Conservation (phyloP, 2,113 vertebrate genomes). For the Vidua macroura region DNA sequence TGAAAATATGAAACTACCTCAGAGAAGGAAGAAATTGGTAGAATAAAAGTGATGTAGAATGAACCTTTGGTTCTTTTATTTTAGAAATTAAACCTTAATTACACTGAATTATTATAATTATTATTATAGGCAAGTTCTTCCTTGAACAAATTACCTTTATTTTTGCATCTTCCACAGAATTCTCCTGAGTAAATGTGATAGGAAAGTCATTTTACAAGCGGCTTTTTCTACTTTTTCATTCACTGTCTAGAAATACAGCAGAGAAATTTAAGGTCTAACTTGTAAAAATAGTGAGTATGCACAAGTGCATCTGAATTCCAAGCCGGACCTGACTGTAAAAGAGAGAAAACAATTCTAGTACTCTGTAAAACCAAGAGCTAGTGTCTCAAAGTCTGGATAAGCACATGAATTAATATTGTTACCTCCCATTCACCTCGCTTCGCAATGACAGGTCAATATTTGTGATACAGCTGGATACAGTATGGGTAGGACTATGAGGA, state of each 20-base stretch:
- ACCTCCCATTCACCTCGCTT: not conserved
- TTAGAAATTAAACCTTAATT: not conserved
- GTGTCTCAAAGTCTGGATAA: not conserved
- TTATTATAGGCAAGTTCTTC: not conserved
- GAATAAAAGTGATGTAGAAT: not conserved
- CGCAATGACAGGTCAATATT: constrained; percentile 26
- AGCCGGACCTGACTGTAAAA: not conserved
- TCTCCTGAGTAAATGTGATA: not conserved
- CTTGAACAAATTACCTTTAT: not conserved
- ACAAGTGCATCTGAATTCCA: not conserved
- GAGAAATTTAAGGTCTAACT: not conserved
- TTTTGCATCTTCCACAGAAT: not conserved
- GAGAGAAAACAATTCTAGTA: not conserved
- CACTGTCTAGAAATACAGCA: not conserved
- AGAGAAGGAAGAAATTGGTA: not conserved
- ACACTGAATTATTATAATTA: not conserved
- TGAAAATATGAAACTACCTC: not conserved
- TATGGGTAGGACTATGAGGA: not conserved
- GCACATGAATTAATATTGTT: not conserved
- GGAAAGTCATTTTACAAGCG: not conserved
- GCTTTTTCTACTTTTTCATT: not conserved
- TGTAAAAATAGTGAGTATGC: not conserved
- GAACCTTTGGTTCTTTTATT: not conserved
- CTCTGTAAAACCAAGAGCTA: not conserved
- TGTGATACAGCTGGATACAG: not conserved